A percentile compares a stretch with the other conserved stretches of the same genome.
Conservation (phyloP, 2,888 invertebrate species). For the Sarcophaga subvicina region DNA sequence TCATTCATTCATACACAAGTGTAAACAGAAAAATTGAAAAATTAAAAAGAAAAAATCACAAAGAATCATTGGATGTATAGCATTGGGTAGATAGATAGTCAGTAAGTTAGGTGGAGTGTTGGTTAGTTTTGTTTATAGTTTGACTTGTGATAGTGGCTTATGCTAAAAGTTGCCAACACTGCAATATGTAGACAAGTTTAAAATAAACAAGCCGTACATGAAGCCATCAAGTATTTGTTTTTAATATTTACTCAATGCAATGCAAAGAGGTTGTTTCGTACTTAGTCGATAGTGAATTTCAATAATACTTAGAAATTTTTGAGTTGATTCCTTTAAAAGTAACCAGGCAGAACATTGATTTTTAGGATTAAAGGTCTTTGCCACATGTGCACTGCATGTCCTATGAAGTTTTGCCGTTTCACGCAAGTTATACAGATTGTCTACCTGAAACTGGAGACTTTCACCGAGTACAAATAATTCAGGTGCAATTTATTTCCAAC, state of each 20-base stretch:
- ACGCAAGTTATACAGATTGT: no score
- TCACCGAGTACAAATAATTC: no score
- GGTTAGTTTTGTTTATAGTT: constrained; percentile 29
- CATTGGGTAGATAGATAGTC: background rate
- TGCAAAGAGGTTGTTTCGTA: background rate
- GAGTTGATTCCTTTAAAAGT: no score
- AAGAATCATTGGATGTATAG: constrained; percentile 50
- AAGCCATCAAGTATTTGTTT: background rate
- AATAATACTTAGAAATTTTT: no score
- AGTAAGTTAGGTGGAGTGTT: constrained; percentile 8
- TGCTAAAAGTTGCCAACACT: constrained; percentile 48
- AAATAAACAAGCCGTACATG: constrained; percentile 28
- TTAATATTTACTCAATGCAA: background rate
- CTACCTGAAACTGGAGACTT: no score
- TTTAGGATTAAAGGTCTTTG: no score
- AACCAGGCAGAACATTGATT: no score
- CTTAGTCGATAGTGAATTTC: background rate
- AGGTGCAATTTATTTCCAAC: no score
- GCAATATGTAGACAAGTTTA: constrained; percentile 45
- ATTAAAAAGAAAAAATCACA: constrained; percentile 20
- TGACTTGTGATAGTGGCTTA: constrained; percentile 27
- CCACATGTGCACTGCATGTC: no score
- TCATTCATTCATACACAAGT: constrained; percentile 3
- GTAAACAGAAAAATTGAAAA: constrained; percentile 2
- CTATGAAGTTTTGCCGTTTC: no score